These are phyloP conservation scores for Alauda arvensis DNA, from an alignment of 2,797 vertebrate species.

Conservation along the genomic window DNA sequence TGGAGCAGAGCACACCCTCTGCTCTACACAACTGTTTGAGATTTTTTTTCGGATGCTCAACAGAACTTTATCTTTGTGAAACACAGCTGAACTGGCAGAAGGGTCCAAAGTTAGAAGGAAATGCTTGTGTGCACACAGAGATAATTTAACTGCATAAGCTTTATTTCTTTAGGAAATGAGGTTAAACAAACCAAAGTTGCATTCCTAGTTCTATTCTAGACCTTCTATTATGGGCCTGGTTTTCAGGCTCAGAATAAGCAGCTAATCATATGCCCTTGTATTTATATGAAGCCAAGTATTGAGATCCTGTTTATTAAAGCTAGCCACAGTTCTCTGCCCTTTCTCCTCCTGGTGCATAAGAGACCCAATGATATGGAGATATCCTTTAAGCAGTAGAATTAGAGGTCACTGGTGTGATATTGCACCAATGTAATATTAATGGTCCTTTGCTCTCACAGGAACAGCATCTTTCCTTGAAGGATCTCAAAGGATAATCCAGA, in stretches of 20 bases:
- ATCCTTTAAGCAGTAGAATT: background rate
- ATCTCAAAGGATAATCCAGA: background rate
- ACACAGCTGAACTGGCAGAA: background rate
- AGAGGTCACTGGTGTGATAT: background rate
- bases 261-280: background rate
- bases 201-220: background rate
- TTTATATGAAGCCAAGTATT: background rate
- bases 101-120: background rate
- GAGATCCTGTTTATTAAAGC: conserved; percentile 1
- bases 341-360: background rate
- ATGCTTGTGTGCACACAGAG: background rate
- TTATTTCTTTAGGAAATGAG: background rate
- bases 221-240: background rate
- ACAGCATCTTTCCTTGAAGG: background rate
- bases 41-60: background rate
- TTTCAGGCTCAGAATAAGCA: background rate
- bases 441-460: background rate
- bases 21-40: background rate
- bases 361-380: background rate
- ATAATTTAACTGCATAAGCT: background rate
- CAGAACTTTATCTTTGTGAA: background rate
- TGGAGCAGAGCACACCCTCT: background rate
- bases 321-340: background rate
- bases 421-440: background rate
- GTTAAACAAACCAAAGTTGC: background rate